Conservation (phyloP, 2,888 invertebrate species). For the Atherix ibis region DNA sequence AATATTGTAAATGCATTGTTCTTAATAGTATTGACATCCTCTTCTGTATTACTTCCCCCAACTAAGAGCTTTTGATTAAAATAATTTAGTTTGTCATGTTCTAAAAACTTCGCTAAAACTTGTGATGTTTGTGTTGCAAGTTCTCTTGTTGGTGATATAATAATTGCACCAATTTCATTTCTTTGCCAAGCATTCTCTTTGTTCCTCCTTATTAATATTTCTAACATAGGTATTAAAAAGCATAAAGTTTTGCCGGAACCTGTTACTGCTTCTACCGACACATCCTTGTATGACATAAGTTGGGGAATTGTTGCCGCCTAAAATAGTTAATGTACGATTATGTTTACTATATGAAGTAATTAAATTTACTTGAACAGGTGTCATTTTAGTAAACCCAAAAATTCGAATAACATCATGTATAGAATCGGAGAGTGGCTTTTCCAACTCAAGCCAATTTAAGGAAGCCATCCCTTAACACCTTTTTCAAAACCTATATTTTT, state of each 20-base stretch:
- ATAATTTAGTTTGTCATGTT: slow-evolving; percentile 34
- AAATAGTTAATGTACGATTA: slow-evolving; percentile 16
- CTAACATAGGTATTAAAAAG: slow-evolving; percentile 81
- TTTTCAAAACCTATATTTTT: too few relatives aligned
- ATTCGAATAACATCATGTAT: slow-evolving; percentile 37
- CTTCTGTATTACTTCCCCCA: slow-evolving; percentile 69
- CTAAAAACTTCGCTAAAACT: slow-evolving; percentile 39
- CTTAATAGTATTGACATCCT: slow-evolving; percentile 52
- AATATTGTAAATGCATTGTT: slow-evolving; percentile 66
- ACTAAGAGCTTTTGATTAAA: slow-evolving; percentile 49
- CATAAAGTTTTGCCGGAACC: slow-evolving; percentile 97
- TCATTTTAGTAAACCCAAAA: slow-evolving; percentile 40
- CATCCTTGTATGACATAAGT: slow-evolving; percentile 81
- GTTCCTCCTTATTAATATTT: slow-evolving; percentile 54
- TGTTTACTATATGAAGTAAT: too few relatives aligned
- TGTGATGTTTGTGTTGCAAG: slow-evolving; percentile 77
- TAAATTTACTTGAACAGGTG: slow-evolving; percentile 37
- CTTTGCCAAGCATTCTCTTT: slow-evolving; percentile 46
- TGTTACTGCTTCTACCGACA: slow-evolving; percentile 95
- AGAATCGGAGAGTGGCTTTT: slow-evolving; percentile 32
- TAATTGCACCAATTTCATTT: slow-evolving; percentile 69
- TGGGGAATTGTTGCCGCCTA: slow-evolving; percentile 81
- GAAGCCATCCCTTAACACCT: too few relatives aligned
- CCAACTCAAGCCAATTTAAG: slow-evolving; percentile 34
- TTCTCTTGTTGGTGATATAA: slow-evolving; percentile 93